Evolutionary conservation across 2,888 invertebrate species (phyloP), one percentile per base, ranked within the genome.

Genomic region (Hyalella azteca): DNA sequence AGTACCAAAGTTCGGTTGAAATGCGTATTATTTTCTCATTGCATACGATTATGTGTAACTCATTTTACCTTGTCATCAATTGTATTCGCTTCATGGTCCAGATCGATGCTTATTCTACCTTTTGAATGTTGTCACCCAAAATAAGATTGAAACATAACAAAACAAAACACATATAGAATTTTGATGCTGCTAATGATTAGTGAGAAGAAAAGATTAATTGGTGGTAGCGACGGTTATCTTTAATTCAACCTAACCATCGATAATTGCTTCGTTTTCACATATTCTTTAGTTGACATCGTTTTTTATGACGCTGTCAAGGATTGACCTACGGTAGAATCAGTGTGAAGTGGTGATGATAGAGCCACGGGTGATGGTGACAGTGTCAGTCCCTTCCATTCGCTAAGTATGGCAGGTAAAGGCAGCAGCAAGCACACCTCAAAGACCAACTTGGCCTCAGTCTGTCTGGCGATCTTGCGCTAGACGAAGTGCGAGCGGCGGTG

Each of bases 281-380:
- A 26, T 26, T 54, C 26, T 22, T 11, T 11, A 26, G 66, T 66
- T 36, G 2, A 36, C 32, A 32, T 19, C 66, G 15, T 36, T 66
- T 29, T 66, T 13, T 9, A 36, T 66, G 66, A 39, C 66, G 36
- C 66, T 66, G 11, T 19, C 36, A 66, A 29, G n/a, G 22, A 29
- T 19, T 36, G 66, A 19, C 66, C 66, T 7, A 66, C 66, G 36
- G 66, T 66, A 39, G 66, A 32, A 66, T 32, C 36, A 19, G 66
- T 66, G 66, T n/a, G 66, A 66, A 36, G 66, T 66, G 39, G 66
- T 66, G 66, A 66, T 66, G 66, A 36, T 19, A 66, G 66, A 66
- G 66, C 66, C 66, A 66, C 32, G 66, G 13, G 66, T n/a, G 66
- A 66, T 36, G 66, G 66, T 66, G 36, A 66, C 39, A 36, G 29